Base-by-base conservation (phyloP, 1,140 invertebrate species). In the Brachystomella parvula region DNA sequence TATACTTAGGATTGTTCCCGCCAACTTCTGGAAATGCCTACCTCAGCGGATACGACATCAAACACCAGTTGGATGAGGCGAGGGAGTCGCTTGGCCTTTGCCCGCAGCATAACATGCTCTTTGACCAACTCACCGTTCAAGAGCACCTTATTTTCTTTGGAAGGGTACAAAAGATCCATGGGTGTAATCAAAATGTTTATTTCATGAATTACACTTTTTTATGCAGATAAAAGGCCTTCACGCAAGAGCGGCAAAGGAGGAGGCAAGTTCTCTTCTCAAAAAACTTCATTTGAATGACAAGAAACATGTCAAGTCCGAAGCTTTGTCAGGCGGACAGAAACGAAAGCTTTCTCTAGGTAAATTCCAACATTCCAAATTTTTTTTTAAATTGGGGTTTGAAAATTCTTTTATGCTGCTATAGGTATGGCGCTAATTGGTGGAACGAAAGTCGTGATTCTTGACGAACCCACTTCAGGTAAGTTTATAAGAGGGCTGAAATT, bases 91-190 rank as follows among this genome's bases (percentile, higher is more conserved):
- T 94, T 0, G 93, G 94, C 0, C 80, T 94, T 6, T 98, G 95
- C 79, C 94, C 94, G 12, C 96, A 98, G 77, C 91, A 96, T 76
- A 92, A 98, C 78, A 88, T 97, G 66, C 82, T 98, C 0, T 96
- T 97, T 76, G 86, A 92, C 63, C 87, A 90, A 72, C 80, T 97
- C 56, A 96, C 89, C n/a, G 93, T 96, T 0, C 80, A 82, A 30
- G 90, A 98, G 78, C 94, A 97, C 78, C 81, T 98, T 12, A 80
- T 87, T 63, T 95, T 96, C 78, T 96, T 90, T 76, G 85, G 86
- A 71, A 79, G 84, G 76, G 81, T 90, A 74, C 84, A 85, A 9
- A 39, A 15, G 12, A 3, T 12, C 21, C 3, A 15, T 12, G 12
- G 12, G 3, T 59, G 6, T 59, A 29, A 9, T 31, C 30, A 9